Base-by-base conservation (phyloP, 2,113 vertebrate genomes). In the Scophthalmus maximus region DNA sequence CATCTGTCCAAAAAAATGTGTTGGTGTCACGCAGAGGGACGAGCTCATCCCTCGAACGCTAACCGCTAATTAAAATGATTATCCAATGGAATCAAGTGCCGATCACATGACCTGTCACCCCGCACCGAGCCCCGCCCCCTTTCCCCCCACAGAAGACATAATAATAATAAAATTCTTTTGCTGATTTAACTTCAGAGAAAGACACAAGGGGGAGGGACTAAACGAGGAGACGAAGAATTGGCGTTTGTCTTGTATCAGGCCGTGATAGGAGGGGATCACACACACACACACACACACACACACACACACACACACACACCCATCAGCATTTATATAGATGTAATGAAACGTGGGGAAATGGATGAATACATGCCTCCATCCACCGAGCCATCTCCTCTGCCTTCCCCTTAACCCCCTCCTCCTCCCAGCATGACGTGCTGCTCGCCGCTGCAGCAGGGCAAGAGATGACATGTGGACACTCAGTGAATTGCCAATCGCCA, bases 381-480 rank as follows among this genome's bases (percentile, higher is more conserved):
- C 78, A 76, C 77, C 82, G 47, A 29, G 67, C 82, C 76, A 64
- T 82, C 76, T 71, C 60, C 67, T 56, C 66, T 56, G 23, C 52
- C 60, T 57, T 52, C 42, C 26, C 50, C 23, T 46, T 20, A 57
- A 49, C 49, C 1, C 36, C n/a, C 22, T 60, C 60, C 52, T 73
- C 71, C 64, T 79, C 77, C 87, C 80, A 84, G 78, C 78, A 81
- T 87, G 79, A 80, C 74, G 12, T 36, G 59, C 82, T 83, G 75
- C 72, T 79, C 26, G 64, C 74, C 64, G 66, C 88, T 87, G 79
- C 81, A 88, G 91, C 87, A 90, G 82, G 84, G 78, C 82, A 79
- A 72, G 50, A 87, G 82, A 87, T 89, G 88, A 90, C 89, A 90
- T 90, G 90, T 90, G 91, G 90, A 91, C 86, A 89, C 87, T 91